phyloP scores from a whole-genome alignment of 2,113 vertebrate genomes.

The Thamnophis sirtalis region DNA sequence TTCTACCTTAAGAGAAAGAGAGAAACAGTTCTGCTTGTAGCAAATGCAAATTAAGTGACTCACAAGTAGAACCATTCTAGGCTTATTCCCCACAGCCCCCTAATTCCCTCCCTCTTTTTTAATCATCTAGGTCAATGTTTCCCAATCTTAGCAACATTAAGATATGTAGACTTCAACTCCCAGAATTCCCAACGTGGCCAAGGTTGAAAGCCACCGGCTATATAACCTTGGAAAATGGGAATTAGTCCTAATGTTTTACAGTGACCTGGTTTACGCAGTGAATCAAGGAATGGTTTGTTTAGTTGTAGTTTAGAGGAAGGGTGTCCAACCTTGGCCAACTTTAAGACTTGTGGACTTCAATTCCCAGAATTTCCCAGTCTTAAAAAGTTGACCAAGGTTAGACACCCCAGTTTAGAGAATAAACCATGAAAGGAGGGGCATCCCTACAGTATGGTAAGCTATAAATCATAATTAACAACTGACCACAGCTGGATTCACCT shows the following conservation, averaged over 20 bases:
- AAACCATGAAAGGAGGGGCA: not conserved
- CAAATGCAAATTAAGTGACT: not conserved
- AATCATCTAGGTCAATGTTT: not conserved
- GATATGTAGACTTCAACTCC: not conserved
- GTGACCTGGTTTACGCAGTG: not conserved
- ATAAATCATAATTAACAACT: not conserved
- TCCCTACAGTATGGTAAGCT: not conserved
- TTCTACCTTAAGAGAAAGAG: not conserved
- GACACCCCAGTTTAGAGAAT: not conserved
- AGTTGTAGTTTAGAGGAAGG: not conserved
- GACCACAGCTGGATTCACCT: not conserved
- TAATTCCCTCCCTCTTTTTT: not conserved
- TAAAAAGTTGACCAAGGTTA: not conserved
- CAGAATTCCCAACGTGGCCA: not conserved
- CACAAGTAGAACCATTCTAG: too few species aligned
- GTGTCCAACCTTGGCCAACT: not conserved
- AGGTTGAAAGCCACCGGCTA: not conserved
- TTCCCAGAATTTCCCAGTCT: not conserved
- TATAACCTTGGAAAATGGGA: not conserved
- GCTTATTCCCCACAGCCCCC: not conserved
- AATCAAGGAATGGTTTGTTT: not conserved
- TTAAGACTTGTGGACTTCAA: not conserved
- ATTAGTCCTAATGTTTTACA: not conserved
- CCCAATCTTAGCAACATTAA: not conserved
- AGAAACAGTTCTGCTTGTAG: not conserved